phyloP scores from a whole-genome alignment of 2,797 vertebrate species.

The Coendou prehensilis region DNA sequence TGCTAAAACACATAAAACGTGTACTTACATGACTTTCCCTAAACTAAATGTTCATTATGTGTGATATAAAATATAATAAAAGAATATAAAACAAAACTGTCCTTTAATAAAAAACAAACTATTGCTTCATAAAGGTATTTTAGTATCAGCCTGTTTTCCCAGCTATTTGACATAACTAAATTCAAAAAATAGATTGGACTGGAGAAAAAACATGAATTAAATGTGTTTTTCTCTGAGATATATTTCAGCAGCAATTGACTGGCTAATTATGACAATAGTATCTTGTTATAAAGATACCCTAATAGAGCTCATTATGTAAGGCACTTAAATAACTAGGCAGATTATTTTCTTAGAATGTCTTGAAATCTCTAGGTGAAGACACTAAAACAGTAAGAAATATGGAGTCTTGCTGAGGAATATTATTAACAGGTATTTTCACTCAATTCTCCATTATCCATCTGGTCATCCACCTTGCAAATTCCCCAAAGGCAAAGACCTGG shows the following conservation, averaged over 20 bases:
- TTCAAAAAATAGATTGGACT: not conserved
- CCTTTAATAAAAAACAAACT: conserved; percentile 1
- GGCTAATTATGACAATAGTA: conserved; percentile 31
- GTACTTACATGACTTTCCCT: not conserved
- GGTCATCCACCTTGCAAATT: not conserved
- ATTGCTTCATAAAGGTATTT: conserved; percentile 52
- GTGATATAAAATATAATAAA: conserved; percentile 43
- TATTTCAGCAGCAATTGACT: conserved; percentile 66
- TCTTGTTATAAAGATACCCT: conserved; percentile 56
- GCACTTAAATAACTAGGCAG: conserved; percentile 53
- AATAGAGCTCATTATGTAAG: conserved; percentile 57
- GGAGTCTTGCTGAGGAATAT: conserved; percentile 9
- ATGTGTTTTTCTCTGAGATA: conserved; percentile 55
- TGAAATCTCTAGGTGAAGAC: conserved; percentile 58
- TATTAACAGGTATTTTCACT: not conserved
- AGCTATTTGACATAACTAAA: conserved; percentile 27
- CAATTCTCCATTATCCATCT: not conserved
- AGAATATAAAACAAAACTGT: conserved; percentile 43
- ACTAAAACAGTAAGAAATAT: conserved; percentile 47
- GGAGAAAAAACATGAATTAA: conserved; percentile 62
- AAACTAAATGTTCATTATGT: conserved; percentile 39
- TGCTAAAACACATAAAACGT: not conserved
- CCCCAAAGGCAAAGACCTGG: not conserved
- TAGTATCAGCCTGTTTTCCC: conserved; percentile 56
- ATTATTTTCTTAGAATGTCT: conserved; percentile 67